Percentiles rank a stretch among this genome's conserved stretches.
phyloP scores from a whole-genome alignment of 2,888 invertebrate species.

The Diogma glabrata region DNA sequence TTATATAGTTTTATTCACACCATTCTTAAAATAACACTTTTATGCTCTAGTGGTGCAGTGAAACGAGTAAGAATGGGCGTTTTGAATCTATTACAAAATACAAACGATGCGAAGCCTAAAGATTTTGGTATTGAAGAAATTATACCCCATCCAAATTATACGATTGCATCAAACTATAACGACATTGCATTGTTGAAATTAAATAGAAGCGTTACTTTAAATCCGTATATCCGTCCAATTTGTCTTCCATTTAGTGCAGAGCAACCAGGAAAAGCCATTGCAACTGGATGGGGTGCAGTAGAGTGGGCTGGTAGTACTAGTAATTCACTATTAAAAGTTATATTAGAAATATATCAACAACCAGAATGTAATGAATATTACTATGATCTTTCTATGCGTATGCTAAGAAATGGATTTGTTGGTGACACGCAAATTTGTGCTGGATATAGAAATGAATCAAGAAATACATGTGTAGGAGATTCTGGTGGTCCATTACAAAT shows the following conservation, averaged over 20 bases:
- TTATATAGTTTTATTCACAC: no score
- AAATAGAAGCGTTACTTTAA: slow-evolving; percentile 6
- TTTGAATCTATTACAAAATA: slow-evolving; percentile 15
- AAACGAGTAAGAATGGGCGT: slow-evolving; percentile 23
- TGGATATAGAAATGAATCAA: slow-evolving; percentile 9
- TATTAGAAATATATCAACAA: slow-evolving; percentile 26
- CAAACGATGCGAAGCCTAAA: slow-evolving; percentile 19
- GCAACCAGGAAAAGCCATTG: slow-evolving; percentile 29
- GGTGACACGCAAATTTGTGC: slow-evolving; percentile 14
- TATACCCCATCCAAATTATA: slow-evolving; percentile 36
- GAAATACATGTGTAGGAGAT: slow-evolving; percentile 34
- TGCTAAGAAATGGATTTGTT: slow-evolving; percentile 11
- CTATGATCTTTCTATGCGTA: background rate
- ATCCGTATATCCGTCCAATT: slow-evolving; percentile 32
- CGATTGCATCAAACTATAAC: slow-evolving; percentile 24
- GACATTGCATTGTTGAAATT: slow-evolving; percentile 13
- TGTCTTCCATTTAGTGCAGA: slow-evolving; percentile 27
- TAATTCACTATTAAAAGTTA: slow-evolving; percentile 40
- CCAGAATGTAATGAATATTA: slow-evolving; percentile 7
- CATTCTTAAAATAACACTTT: no score
- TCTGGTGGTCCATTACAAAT: slow-evolving; percentile 45
- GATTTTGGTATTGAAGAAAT: slow-evolving; percentile 21
- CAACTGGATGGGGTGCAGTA: slow-evolving; percentile 39
- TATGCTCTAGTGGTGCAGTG: slow-evolving; percentile 19
- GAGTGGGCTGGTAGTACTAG: slow-evolving; percentile 29